Base-by-base conservation (phyloP, 2,113 vertebrate species). In the Tetraodon nigroviridis region DNA sequence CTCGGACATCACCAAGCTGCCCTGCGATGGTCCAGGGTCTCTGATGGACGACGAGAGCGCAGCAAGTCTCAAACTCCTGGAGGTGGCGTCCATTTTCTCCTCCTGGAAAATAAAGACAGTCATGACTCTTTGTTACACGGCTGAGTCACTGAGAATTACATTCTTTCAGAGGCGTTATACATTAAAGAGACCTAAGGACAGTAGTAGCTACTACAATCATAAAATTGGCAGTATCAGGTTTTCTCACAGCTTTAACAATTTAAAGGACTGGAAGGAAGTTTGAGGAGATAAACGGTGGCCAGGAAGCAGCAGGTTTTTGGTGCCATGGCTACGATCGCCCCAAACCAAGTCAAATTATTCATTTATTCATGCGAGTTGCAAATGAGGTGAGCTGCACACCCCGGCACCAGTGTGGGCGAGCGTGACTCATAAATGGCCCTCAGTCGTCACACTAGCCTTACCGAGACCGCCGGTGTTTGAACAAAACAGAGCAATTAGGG, bases 31-130 rank as follows among this genome's bases (percentile, higher is more conserved):
- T 74, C 41, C 62, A 7, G 81, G 78, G 53, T 61, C 83, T 76
- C 66, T 87, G 68, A 93, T 89, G 13, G 86, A 89, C 15, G 89
- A 87, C 46, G 90, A 89, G 13, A 91, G 83, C 76, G 89, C 72
- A 61, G 89, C 62, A 8, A 86, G 68, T 29, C 62, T 87, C 58
- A 58, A 48, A 60, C 79, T 83, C 42, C 90, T 88, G 73, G 89
- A 82, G 16, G 90, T 86, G 3, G 84, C 55, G 50, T 92, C 86
- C 65, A 69, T 56, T 84, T 90, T 93, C 69, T 92, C 88, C 24
- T 90, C 89, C 95, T 98, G 60, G 29, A 68, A 66, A 20, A 85
- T 29, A 84, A 37, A 10, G 21, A 56, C 37, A 65, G 2, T 5
- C 17, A 16, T 21, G 32, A 32, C 6, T 32, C 6, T 32, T 32